Evolutionary conservation across 1,140 invertebrate genomes (phyloP).

Genomic region (Zophobas morio): DNA sequence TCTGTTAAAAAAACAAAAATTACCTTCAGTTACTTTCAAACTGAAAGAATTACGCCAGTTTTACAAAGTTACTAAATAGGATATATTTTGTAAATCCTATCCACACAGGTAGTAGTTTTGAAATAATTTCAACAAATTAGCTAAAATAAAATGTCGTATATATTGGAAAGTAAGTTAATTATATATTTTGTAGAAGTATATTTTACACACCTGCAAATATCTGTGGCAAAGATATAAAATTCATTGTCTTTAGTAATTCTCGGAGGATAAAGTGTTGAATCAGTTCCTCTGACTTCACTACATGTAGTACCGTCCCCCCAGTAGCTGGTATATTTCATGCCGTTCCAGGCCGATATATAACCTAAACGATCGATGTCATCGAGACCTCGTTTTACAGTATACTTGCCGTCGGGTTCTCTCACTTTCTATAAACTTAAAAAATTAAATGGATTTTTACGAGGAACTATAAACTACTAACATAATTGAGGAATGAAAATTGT

Average conservation of each 20-base stretch:
- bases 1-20: too few relatives aligned
- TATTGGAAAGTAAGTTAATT: too few relatives aligned
- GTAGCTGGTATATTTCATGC: conserved; percentile 61
- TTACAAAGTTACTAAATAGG: too few relatives aligned
- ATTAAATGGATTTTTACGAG: not conserved
- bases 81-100: too few relatives aligned
- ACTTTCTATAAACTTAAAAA: conserved; percentile 69
- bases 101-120: too few relatives aligned
- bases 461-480: conserved; percentile 68
- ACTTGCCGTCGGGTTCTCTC: conserved; percentile 70
- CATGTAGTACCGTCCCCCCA: conserved; percentile 70
- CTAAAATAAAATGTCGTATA: too few relatives aligned
- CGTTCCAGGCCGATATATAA: conserved; percentile 71
- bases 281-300: conserved; percentile 72
- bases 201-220: conserved; percentile 72
- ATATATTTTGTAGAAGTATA: not conserved
- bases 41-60: too few relatives aligned
- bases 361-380: conserved; percentile 69
- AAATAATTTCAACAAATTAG: not conserved
- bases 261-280: conserved; percentile 74
- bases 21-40: too few relatives aligned
- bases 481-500: conserved; percentile 71
- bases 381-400: conserved; percentile 70
- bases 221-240: conserved; percentile 72
- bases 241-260: conserved; percentile 67